Percentiles rank a stretch among this genome's conserved stretches.
Conservation (phyloP, 1,140 invertebrate genomes). For the Drosophila subobscura region DNA sequence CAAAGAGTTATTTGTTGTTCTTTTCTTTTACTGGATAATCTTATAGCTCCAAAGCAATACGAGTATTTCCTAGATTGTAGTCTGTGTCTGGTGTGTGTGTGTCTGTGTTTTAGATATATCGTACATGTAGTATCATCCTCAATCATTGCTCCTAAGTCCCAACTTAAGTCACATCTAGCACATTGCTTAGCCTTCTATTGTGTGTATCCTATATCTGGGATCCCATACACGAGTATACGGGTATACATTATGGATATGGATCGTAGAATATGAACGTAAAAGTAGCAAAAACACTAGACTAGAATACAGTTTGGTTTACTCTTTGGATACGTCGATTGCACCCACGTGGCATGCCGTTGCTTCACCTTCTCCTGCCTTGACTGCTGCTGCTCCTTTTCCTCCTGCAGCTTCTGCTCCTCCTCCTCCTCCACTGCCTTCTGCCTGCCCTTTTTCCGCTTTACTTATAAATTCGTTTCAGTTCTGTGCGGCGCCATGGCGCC, state of each 20-base stretch:
- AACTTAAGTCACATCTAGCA: slow-evolving; percentile 42
- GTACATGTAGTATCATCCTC: slow-evolving; percentile 49
- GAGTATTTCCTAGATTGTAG: slow-evolving; percentile 47
- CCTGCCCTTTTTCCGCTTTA: slow-evolving; percentile 17
- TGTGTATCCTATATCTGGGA: slow-evolving; percentile 1
- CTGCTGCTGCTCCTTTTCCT: not conserved
- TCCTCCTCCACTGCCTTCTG: not conserved
- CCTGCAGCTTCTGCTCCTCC: not conserved
- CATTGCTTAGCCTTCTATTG: slow-evolving; percentile 39
- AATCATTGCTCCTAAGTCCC: slow-evolving; percentile 20
- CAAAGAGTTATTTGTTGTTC: no score
- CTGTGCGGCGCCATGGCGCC: slow-evolving; percentile 69
- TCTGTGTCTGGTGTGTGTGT: slow-evolving; percentile 25
- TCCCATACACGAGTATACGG: not conserved
- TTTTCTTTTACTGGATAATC: no score
- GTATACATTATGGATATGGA: slow-evolving; percentile 6
- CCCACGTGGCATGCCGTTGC: not conserved
- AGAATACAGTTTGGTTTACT: slow-evolving; percentile 76
- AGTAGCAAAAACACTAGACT: slow-evolving; percentile 55
- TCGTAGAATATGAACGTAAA: slow-evolving; percentile 34
- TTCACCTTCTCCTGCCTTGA: not conserved
- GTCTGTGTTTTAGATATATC: slow-evolving; percentile 51
- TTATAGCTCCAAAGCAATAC: slow-evolving; percentile 52
- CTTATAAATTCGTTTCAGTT: slow-evolving; percentile 84
- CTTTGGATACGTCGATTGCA: slow-evolving; percentile 9